These are phyloP conservation scores for Phyllotis vaccarum DNA, from an alignment of 2,797 vertebrate species.

Conservation along the genomic window DNA sequence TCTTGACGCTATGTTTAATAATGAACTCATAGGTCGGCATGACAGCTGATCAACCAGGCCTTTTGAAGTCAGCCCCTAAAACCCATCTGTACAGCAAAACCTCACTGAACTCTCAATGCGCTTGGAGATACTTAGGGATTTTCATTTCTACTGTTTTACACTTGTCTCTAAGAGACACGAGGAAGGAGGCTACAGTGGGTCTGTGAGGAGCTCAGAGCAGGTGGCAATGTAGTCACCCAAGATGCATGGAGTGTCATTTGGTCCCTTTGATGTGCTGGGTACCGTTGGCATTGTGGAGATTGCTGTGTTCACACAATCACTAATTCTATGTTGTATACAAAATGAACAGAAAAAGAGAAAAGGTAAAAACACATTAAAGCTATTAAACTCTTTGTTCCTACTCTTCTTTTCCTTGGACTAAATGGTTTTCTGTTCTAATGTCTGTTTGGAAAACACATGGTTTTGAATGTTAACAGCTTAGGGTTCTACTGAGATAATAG, in stretches of 20 bases:
- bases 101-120: conserved; percentile 53
- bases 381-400: conserved; percentile 67
- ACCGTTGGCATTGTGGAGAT: conserved; percentile 76
- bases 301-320: conserved; percentile 75
- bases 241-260: conserved; percentile 65
- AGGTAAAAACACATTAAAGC: conserved; percentile 87
- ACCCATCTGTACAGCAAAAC: not conserved
- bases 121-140: conserved; percentile 46
- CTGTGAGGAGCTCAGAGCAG: conserved; percentile 25
- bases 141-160: conserved; percentile 70
- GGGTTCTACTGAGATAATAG: not conserved
- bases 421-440: not conserved
- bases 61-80: conserved; percentile 32
- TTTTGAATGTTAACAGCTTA: not conserved
- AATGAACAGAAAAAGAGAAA: conserved; percentile 85
- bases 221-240: conserved; percentile 67
- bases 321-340: conserved; percentile 85
- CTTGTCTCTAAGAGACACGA: conserved; percentile 83
- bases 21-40: conserved; percentile 17
- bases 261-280: conserved; percentile 68
- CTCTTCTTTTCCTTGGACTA: conserved; percentile 45
- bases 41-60: not conserved
- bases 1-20: conserved; percentile 37
- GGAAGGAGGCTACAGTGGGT: conserved; percentile 72
- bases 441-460: not conserved